Percentiles rank a stretch among this genome's conserved stretches.
Conservation (phyloP, 1,140 invertebrate genomes). For the Drosophila pallidifrons region DNA sequence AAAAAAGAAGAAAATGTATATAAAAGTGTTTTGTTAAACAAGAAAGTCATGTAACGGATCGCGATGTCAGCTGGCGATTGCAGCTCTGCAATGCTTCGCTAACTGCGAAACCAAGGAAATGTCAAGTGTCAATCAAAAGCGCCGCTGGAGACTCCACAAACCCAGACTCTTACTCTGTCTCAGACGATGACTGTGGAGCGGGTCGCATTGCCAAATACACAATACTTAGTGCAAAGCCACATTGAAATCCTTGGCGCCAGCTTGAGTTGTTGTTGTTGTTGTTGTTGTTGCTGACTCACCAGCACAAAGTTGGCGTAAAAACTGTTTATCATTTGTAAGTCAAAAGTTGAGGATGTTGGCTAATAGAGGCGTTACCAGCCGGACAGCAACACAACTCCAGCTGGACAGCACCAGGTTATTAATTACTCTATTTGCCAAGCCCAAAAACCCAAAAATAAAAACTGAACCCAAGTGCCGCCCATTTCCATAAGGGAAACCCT, state of each 20-base stretch:
- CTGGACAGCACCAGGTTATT: constrained; percentile 62
- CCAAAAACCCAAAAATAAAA: constrained; percentile 1
- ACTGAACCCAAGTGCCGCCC: constrained; percentile 48
- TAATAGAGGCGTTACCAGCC: constrained; percentile 72
- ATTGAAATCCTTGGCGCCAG: constrained; percentile 62
- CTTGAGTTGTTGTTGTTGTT: not conserved
- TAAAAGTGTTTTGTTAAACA: constrained; percentile 20
- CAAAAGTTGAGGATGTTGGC: constrained; percentile 47
- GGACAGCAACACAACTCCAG: constrained; percentile 33
- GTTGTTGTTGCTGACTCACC: not conserved
- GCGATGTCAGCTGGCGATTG: constrained; percentile 66
- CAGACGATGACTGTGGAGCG: not conserved
- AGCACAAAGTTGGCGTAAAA: constrained; percentile 45
- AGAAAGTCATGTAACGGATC: constrained; percentile 58
- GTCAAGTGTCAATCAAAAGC: constrained; percentile 78
- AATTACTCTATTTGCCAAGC: constrained; percentile 71
- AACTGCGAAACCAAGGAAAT: constrained; percentile 56
- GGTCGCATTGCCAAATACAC: constrained; percentile 36
- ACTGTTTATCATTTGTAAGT: constrained; percentile 74
- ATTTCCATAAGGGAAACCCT: constrained; percentile 24
- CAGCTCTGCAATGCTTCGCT: constrained; percentile 48
- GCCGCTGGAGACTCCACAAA: constrained; percentile 43
- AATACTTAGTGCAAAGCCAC: no score
- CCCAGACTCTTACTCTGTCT: not conserved
- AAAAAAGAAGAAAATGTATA: constrained; percentile 22